Percentiles rank a stretch among this genome's conserved stretches.
Evolutionary conservation across 2,888 invertebrate species (phyloP).

Genomic region (Meloe dianella): DNA sequence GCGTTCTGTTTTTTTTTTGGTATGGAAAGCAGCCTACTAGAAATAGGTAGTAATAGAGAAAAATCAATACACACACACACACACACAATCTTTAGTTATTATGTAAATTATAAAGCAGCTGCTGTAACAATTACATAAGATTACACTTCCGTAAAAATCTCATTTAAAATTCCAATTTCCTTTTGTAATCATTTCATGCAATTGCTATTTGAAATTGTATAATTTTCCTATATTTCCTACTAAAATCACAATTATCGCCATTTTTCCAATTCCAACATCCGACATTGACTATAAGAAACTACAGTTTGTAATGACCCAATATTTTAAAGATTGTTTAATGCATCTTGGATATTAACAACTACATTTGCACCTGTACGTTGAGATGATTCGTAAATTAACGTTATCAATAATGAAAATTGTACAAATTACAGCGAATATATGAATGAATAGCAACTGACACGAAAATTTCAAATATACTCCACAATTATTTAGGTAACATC

Average conservation of each 20-base stretch:
- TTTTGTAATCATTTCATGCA: slow-evolving; percentile 4
- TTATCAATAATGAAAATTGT: not conserved
- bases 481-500: not conserved
- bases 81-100: slow-evolving; percentile 4
- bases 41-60: not conserved
- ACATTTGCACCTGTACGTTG: not conserved
- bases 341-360: not conserved
- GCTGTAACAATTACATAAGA: slow-evolving; percentile 9
- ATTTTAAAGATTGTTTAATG: too few species aligned
- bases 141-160: slow-evolving; percentile 11
- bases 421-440: not conserved
- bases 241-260: slow-evolving; percentile 1
- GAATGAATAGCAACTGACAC: not conserved
- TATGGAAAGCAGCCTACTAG: not conserved
- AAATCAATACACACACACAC: slow-evolving; percentile 4
- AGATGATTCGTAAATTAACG: not conserved
- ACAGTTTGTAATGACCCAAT: not conserved
- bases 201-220: slow-evolving; percentile 8
- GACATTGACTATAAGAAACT: not conserved
- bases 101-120: slow-evolving; percentile 11
- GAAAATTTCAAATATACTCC: not conserved
- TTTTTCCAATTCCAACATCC: not conserved
- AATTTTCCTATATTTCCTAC: slow-evolving; percentile 4
- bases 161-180: slow-evolving; percentile 11
- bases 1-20: too few species aligned